These are phyloP conservation scores for Phytoseiulus persimilis DNA, from an alignment of 2,888 invertebrate species.

Conservation along the genomic window DNA sequence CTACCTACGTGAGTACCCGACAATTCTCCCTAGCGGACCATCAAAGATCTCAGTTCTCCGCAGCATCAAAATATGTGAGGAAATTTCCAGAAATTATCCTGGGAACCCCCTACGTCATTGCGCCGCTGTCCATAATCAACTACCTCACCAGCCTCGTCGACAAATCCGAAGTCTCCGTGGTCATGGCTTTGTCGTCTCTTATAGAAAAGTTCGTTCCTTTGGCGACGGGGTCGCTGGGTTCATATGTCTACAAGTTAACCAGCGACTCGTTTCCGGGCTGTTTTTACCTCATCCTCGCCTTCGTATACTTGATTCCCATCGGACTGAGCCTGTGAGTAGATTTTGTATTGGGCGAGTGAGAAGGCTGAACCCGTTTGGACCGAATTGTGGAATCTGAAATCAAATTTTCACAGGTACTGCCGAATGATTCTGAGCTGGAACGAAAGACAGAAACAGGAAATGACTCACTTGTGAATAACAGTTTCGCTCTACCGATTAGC, in stretches of 20 bases:
- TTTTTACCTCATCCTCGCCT: neutral
- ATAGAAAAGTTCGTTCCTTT: neutral
- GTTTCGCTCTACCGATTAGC: too few relatives aligned
- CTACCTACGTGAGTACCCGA: neutral
- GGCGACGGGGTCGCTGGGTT: neutral
- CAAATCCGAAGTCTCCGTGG: neutral
- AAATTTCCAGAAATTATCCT: neutral
- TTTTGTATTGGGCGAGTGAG: too few relatives aligned
- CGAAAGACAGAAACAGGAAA: too few relatives aligned
- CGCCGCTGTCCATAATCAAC: neutral
- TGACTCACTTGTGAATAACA: too few relatives aligned
- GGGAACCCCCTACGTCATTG: neutral
- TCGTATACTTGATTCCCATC: neutral
- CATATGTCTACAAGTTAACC: neutral
- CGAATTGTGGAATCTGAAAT: too few relatives aligned
- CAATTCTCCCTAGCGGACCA: neutral
- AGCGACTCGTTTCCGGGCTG: neutral
- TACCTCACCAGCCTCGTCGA: neutral
- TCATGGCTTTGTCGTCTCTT: neutral
- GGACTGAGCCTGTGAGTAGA: neutral
- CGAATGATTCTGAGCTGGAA: too few relatives aligned
- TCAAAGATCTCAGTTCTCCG: too few relatives aligned
- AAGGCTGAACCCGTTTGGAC: too few relatives aligned
- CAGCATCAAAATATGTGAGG: neutral
- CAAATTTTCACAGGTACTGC: too few relatives aligned